Conservation (phyloP, 2,888 invertebrate genomes). For the Acanthosepion lycidas region DNA sequence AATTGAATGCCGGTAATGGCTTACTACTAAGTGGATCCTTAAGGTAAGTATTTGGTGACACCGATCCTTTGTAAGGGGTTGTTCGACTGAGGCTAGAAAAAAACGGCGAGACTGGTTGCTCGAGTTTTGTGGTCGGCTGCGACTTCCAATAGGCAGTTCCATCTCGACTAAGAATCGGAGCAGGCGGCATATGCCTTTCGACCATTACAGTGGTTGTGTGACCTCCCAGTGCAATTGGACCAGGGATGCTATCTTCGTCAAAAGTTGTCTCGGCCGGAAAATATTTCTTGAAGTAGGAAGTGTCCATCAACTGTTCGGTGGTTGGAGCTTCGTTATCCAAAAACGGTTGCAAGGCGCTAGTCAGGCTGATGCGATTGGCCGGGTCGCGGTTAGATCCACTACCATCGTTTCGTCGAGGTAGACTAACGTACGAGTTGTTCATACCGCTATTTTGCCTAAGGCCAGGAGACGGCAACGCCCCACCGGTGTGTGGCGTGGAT, state of each 20-base stretch:
- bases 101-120: not conserved
- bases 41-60: not conserved
- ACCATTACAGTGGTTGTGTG: not conserved
- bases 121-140: not conserved
- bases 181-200: slow-evolving; percentile 2
- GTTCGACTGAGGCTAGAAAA: slow-evolving; percentile 14
- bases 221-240: not conserved
- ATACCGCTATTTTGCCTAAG: not conserved
- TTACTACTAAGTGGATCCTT: slow-evolving; percentile 39
- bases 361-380: not conserved
- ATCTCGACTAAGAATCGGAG: slow-evolving; percentile 35
- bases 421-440: slow-evolving; percentile 20
- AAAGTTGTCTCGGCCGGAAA: not conserved
- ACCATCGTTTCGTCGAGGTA: slow-evolving; percentile 36
- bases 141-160: slow-evolving; percentile 25
- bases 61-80: slow-evolving; percentile 34
- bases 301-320: not conserved
- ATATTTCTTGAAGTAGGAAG: slow-evolving; percentile 35
- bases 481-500: not conserved
- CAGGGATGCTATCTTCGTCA: slow-evolving; percentile 25
- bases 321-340: not conserved
- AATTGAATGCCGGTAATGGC: slow-evolving; percentile 39
- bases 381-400: not conserved
- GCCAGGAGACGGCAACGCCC: not conserved
- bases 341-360: not conserved